Evolutionary conservation across 2,888 invertebrate genomes (phyloP).

Genomic region (Leucania comma): DNA sequence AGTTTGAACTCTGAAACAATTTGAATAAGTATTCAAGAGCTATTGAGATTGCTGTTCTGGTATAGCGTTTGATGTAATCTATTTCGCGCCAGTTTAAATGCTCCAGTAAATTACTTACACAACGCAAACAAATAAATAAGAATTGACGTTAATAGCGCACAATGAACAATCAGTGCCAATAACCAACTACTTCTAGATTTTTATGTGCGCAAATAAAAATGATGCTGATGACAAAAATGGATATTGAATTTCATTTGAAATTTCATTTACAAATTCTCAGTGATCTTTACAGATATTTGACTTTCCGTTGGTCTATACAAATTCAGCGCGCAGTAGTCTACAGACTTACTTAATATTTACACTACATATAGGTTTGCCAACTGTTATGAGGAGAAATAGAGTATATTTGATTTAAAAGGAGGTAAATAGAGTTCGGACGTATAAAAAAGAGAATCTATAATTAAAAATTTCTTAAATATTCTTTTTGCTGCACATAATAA

Average conservation of each 20-base stretch:
- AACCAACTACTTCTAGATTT: conserved; percentile 18
- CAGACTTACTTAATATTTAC: neutral
- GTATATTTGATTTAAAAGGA: too few species aligned
- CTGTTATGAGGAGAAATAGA: too few species aligned
- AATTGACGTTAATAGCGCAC: conserved; percentile 41
- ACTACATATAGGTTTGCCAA: too few species aligned
- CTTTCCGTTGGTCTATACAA: neutral
- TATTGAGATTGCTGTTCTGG: conserved; percentile 5
- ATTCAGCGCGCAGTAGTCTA: neutral
- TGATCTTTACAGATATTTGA: neutral
- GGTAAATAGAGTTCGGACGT: too few species aligned
- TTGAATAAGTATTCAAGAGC: conserved; percentile 17
- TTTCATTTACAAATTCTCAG: neutral
- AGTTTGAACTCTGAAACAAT: conserved; percentile 27
- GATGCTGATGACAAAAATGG: conserved; percentile 3
- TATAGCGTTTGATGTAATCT: conserved; percentile 20
- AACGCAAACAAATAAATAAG: conserved; percentile 50
- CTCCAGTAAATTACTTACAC: conserved; percentile 26
- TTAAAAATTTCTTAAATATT: too few species aligned
- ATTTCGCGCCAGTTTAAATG: conserved; percentile 32
- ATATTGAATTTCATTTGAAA: too few species aligned
- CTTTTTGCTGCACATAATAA: too few species aligned
- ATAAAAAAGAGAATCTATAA: too few species aligned
- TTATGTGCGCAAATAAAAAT: conserved; percentile 18
- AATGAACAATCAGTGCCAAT: conserved; percentile 57